Base-by-base conservation (phyloP, 2,888 invertebrate species). In the Seira ritae region DNA sequence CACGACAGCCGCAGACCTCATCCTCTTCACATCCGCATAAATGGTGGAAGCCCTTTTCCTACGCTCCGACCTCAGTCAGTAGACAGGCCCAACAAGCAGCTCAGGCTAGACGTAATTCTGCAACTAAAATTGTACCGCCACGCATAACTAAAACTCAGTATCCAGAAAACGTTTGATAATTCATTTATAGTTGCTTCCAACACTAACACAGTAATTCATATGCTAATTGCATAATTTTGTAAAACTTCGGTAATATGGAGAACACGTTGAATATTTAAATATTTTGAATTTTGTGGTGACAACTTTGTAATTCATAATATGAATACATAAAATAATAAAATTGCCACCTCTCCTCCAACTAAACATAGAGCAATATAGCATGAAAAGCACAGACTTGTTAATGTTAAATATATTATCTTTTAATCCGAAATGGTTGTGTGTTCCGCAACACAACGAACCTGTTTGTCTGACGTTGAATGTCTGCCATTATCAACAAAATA, bases 21-120 rank as follows among this genome's bases (percentile, higher is more conserved):
- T 46, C 80, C 10, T 42, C 37, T 50, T 66, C 82, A n/a, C 85
- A 84, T 69, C 84, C 88, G 1, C 86, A 88, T 66, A 89, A 88
- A 80, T 79, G 86, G 75, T 89, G 89, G 89, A 89, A 89, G 75
- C 88, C 86, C 0, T 89, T 89, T 69, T 87, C 88, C 0, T 87
- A 82, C 22, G 87, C 89, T 42, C 89, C 89, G 12, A 55, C 74
- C 17, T 55, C 78, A 23, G 78, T 84, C 12, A 80, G 71, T 46
- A 72, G 86, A 70, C 24, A 62, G 10, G 78, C 73, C 10, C 15
- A 12, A n/a, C 50, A 50, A n/a, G 50, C 50, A 1, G 50, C 50
- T 2, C 50, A 50, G 17, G 15, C 50, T 50, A 10, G 78, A 46
- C 85, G 84, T 75, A 88, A 86, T 76, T 80, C 81, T 15, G 73